phyloP scores from a whole-genome alignment of 2,797 vertebrate genomes.

The Phataginus tricuspis region DNA sequence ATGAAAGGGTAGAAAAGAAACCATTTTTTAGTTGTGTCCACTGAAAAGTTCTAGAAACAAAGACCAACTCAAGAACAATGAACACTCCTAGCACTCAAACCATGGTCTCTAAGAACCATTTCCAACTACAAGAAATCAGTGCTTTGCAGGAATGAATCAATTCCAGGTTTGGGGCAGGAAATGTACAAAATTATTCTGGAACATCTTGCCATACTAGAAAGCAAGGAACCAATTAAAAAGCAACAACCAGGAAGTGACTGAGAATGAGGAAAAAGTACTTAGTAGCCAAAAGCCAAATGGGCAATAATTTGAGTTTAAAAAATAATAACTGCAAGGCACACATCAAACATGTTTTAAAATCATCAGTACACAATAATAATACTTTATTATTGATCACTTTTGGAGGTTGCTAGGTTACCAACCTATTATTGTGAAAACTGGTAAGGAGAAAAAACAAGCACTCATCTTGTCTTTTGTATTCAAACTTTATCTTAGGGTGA shows the following conservation, averaged over 20 bases:
- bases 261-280: background rate
- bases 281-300: background rate
- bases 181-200: conserved; percentile 27
- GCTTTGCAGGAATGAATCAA: background rate
- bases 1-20: background rate
- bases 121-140: conserved; percentile 11
- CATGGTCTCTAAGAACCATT: conserved; percentile 33
- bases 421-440: conserved; percentile 31
- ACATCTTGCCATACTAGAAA: background rate
- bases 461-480: conserved; percentile 19
- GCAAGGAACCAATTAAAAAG: background rate
- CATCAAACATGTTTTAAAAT: conserved; percentile 36
- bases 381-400: conserved; percentile 40
- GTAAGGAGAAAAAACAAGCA: background rate
- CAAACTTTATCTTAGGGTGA: background rate
- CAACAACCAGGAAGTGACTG: background rate
- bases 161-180: conserved; percentile 27
- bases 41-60: conserved; percentile 36
- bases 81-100: background rate
- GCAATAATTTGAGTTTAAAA: conserved; percentile 40
- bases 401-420: conserved; percentile 6
- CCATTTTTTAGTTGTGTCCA: background rate
- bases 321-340: conserved; percentile 3
- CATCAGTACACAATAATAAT: background rate
- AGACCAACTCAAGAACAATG: background rate